phyloP scores from a whole-genome alignment of 1,140 invertebrate genomes.

The Leptinotarsa undecemlineata region DNA sequence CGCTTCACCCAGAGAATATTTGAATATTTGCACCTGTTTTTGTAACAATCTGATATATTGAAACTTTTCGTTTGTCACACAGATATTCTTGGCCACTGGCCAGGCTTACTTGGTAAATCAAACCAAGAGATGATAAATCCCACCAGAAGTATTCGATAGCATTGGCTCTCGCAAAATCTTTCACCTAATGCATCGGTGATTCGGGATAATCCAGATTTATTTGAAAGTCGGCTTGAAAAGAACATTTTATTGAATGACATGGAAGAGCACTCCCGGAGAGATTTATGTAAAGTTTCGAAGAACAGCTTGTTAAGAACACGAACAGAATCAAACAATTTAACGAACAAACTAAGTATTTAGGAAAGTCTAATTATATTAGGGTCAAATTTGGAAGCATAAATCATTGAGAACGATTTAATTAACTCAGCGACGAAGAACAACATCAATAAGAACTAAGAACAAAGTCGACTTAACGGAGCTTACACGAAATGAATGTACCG shows the following conservation, averaged over 20 bases:
- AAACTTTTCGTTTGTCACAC: too few relatives aligned
- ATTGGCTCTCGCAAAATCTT: not conserved
- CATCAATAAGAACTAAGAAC: not conserved
- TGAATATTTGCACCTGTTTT: too few relatives aligned
- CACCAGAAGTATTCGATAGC: not conserved
- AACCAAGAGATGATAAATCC: not conserved
- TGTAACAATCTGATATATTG: too few relatives aligned
- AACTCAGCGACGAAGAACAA: not conserved
- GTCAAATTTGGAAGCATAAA: not conserved
- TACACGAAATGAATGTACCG: too few relatives aligned
- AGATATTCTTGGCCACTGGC: too few relatives aligned
- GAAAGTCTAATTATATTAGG: not conserved
- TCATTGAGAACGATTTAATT: not conserved
- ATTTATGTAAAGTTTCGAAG: constrained; percentile 1
- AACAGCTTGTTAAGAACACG: not conserved
- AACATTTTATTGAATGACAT: constrained; percentile 6
- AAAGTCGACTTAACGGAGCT: not conserved
- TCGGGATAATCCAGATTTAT: constrained; percentile 8
- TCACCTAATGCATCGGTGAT: constrained; percentile 5
- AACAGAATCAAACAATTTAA: not conserved
- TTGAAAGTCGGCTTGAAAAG: not conserved
- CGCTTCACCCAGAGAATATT: too few relatives aligned
- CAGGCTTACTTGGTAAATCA: too few relatives aligned
- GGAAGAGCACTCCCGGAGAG: not conserved
- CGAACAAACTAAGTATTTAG: constrained; percentile 6